Evolutionary conservation across 2,113 vertebrate species (phyloP).

Genomic region (Orientallactaga bullata): DNA sequence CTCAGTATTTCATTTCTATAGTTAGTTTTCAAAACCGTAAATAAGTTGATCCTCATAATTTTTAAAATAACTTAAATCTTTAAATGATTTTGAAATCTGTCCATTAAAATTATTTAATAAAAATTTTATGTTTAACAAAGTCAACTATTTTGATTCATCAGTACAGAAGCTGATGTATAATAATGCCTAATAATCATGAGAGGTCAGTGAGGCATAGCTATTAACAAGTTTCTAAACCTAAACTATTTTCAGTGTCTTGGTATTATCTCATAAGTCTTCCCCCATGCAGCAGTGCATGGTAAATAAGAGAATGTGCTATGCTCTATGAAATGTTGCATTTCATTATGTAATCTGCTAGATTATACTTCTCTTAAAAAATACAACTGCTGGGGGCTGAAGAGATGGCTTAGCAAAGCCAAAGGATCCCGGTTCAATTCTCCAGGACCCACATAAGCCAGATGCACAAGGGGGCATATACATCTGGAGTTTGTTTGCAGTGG

Average conservation of each 20-base stretch:
- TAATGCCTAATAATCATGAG: background rate
- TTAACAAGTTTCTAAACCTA: background rate
- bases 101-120: background rate
- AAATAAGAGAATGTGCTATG: background rate
- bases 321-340: background rate
- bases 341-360: background rate
- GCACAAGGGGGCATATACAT: too few species aligned
- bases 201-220: background rate
- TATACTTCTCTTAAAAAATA: slow-evolving; percentile 2
- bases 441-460: too few species aligned
- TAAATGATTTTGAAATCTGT: slow-evolving; percentile 26
- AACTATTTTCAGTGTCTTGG: background rate
- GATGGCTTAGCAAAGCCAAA: too few species aligned
- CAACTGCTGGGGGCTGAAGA: background rate
- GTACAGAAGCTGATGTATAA: background rate
- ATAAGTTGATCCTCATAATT: background rate
- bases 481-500: too few species aligned
- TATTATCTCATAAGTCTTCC: background rate
- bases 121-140: background rate
- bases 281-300: background rate
- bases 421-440: too few species aligned
- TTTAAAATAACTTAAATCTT: background rate
- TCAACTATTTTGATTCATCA: background rate
- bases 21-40: background rate
- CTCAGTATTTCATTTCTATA: background rate